Percentiles rank a stretch among this genome's conserved stretches.
phyloP scores from a whole-genome alignment of 2,797 vertebrate genomes.

The Chiloscyllium punctatum region DNA sequence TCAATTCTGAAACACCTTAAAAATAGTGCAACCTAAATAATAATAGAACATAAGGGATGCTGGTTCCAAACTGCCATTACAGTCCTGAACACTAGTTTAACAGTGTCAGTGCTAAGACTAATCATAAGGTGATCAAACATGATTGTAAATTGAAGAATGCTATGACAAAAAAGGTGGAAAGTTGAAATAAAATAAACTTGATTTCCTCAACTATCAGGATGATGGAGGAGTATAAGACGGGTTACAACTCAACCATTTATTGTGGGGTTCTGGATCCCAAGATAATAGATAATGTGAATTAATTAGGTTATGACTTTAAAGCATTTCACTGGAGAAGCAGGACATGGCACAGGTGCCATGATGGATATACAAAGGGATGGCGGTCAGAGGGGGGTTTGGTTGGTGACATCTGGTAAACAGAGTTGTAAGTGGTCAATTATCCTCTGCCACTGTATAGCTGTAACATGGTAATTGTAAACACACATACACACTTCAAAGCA shows the following conservation, averaged over 20 bases:
- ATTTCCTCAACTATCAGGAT: background rate
- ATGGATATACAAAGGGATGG: background rate
- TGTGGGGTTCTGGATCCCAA: background rate
- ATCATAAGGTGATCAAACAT: background rate
- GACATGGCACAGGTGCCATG: background rate
- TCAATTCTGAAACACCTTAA: conserved; percentile 1
- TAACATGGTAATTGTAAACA: background rate
- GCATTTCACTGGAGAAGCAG: background rate
- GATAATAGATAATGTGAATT: background rate
- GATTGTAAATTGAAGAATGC: background rate
- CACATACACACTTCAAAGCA: background rate
- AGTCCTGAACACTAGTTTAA: background rate
- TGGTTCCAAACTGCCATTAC: background rate
- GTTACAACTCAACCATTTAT: background rate
- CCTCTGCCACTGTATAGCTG: background rate
- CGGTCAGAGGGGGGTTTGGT: background rate
- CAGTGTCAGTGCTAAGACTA: background rate
- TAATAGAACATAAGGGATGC: background rate
- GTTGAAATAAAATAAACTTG: background rate
- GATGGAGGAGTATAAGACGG: background rate
- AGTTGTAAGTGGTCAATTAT: background rate
- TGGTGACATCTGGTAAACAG: background rate
- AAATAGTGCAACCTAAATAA: background rate
- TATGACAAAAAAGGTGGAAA: background rate
- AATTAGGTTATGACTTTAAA: background rate